Evolutionary conservation across 1,140 invertebrate genomes (phyloP).

Genomic region (Brachystomella parvula): DNA sequence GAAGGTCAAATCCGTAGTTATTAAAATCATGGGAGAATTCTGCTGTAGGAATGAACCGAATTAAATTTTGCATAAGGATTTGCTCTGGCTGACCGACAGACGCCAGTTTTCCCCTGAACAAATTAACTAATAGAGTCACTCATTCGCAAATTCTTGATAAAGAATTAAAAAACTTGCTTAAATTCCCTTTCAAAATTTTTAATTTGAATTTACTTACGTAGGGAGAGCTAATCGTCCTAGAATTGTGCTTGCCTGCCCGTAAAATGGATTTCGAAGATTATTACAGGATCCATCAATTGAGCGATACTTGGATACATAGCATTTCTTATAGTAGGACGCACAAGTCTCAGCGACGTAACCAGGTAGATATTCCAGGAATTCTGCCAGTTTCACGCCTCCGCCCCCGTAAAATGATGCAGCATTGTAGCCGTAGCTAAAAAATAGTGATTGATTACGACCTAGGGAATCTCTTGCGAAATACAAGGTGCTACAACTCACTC

Average conservation of each 20-base stretch:
- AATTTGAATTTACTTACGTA: constrained; percentile 26
- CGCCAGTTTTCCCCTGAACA: no score
- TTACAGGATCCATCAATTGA: constrained; percentile 66
- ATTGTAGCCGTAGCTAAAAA: constrained; percentile 33
- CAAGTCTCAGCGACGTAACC: constrained; percentile 22
- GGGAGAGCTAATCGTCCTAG: constrained; percentile 42
- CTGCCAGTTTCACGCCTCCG: constrained; percentile 9
- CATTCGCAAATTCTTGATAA: not conserved
- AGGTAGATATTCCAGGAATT: constrained; percentile 28
- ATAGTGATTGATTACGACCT: constrained; percentile 11
- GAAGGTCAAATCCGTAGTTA: not conserved
- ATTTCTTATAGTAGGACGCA: constrained; percentile 25
- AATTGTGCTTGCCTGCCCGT: constrained; percentile 44
- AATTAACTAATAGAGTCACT: not conserved
- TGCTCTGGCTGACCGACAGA: no score
- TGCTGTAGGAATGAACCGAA: not conserved
- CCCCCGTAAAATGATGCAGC: constrained; percentile 20
- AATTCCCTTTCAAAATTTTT: not conserved
- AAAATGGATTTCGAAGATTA: constrained; percentile 51
- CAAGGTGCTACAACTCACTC: constrained; percentile 23
- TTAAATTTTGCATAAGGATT: not conserved
- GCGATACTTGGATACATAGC: constrained; percentile 48
- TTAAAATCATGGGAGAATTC: no score
- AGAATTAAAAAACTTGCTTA: not conserved
- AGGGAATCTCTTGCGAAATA: not conserved